phyloP scores from a whole-genome alignment of 1,140 invertebrate species.

The Sycophaga agraensis region DNA sequence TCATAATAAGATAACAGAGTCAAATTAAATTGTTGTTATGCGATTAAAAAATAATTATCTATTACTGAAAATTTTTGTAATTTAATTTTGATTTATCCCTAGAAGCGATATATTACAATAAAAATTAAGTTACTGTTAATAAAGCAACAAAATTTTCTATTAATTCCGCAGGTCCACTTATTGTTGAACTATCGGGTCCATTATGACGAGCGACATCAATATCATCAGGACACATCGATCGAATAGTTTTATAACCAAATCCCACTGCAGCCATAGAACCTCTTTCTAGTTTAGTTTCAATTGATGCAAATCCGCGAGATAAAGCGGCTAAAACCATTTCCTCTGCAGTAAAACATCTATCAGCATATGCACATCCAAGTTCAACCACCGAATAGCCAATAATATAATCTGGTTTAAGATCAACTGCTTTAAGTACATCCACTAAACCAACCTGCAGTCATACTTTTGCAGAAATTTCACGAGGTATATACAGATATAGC shows the following conservation, averaged over 20 bases:
- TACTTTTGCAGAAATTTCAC: background rate
- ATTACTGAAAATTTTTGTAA: background rate
- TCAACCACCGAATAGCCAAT: constrained; percentile 89
- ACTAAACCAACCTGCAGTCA: constrained; percentile 74
- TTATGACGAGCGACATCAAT: constrained; percentile 71
- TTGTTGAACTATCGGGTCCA: constrained; percentile 66
- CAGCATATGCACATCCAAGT: constrained; percentile 87
- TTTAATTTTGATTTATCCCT: too few relatives aligned
- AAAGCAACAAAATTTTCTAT: constrained; percentile 37
- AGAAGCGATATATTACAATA: too few relatives aligned
- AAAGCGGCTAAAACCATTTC: constrained; percentile 79
- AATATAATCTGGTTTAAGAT: constrained; percentile 78
- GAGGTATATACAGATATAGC: too few relatives aligned
- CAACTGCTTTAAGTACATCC: constrained; percentile 71
- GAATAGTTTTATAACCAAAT: constrained; percentile 48
- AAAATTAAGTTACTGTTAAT: constrained; percentile 45
- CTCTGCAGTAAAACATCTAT: constrained; percentile 80
- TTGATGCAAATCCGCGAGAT: constrained; percentile 62
- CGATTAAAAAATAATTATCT: background rate
- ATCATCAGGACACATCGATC: constrained; percentile 50
- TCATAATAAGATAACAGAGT: too few relatives aligned
- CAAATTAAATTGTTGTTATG: too few relatives aligned
- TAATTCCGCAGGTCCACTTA: constrained; percentile 64
- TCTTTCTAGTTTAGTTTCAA: constrained; percentile 54
- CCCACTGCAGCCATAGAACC: constrained; percentile 63